Evolutionary conservation across 30 jellyfish, hydroid and myxozoan species (phyloP).

Genomic region (Clytia hemisphaerica): DNA sequence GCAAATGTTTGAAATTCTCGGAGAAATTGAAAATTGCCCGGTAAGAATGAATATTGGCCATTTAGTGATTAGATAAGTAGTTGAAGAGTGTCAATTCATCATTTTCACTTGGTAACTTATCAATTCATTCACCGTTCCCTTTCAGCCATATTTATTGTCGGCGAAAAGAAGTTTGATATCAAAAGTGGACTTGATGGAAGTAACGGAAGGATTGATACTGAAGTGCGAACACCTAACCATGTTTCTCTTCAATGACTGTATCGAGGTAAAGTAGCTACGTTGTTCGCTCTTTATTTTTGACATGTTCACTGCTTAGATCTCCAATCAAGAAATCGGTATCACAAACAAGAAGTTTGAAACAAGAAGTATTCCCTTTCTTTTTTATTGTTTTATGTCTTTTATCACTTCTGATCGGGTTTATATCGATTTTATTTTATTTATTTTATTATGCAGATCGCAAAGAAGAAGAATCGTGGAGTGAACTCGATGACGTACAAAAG

Average conservation of each 20-base stretch:
- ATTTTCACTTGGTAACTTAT: not conserved
- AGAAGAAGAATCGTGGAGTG: constrained; percentile 24
- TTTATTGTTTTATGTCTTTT: too few species aligned
- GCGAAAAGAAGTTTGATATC: constrained; percentile 76
- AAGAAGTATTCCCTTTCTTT: too few species aligned
- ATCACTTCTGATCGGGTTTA: too few species aligned
- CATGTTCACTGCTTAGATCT: not conserved
- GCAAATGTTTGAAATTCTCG: constrained; percentile 88
- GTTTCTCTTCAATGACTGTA: constrained; percentile 91
- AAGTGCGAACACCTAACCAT: constrained; percentile 65
- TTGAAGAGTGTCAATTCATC: not conserved
- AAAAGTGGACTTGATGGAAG: constrained; percentile 74
- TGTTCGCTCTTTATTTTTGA: not conserved
- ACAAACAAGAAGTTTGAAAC: not conserved
- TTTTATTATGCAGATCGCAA: constrained; percentile 13
- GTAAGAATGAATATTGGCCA: constrained; percentile 25
- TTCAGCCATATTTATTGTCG: constrained; percentile 83
- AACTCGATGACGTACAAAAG: not conserved
- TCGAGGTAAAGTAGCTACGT: constrained; percentile 57
- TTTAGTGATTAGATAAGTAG: not conserved
- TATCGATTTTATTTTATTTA: not conserved
- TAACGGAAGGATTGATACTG: constrained; percentile 56
- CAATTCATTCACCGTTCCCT: not conserved
- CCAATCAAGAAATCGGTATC: not conserved
- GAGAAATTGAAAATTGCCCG: constrained; percentile 98